Base-by-base conservation (phyloP, 2,113 vertebrate species). In the Columba livia region DNA sequence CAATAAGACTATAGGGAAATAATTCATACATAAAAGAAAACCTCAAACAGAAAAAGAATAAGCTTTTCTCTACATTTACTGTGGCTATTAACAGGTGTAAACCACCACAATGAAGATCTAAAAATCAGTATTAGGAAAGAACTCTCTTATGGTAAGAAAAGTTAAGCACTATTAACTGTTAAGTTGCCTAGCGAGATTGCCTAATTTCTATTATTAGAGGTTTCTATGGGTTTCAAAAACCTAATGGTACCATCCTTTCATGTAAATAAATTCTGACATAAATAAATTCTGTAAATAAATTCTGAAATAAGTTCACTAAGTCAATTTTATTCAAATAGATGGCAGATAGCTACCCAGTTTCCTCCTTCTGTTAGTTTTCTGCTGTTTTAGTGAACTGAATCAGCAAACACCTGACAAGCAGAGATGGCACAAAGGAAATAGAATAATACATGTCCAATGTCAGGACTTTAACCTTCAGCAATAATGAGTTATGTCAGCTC, bases 381-480 rank as follows among this genome's bases (percentile, higher is more conserved):
- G 57, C 31, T 79, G 61, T 5, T 89, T 57, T 19, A 66, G 58
- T 20, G 40, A 77, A 40, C 31, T 57, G 38, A 81, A 91, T 53
- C 54, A 77, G 31, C 78, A 25, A 93, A 82, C 53, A 64, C 34
- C 81, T 85, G 78, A 87, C 78, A 79, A 85, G 44, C 64, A 70
- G 75, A 80, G 79, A 73, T 47, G 77, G 60, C 32, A 93, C 0
- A 89, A 32, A 90, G 85, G 71, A 94, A 93, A 67, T 12, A 79
- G n/a, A 82, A 40, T 28, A 80, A 71, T 40, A 77, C 3, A 3
- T 67, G 77, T 69, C 34, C 69, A 62, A 8, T 60, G 56, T 71
- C 83, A 90, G 73, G 80, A 79, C 73, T 94, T 84, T 51, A 91
- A 94, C 86, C 89, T 90, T 93, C 88, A 86, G 65, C 72, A 77